Percentiles rank a stretch among this genome's conserved stretches.
Conservation (phyloP, 2,797 vertebrate genomes). For the Jordanella pulchra region DNA sequence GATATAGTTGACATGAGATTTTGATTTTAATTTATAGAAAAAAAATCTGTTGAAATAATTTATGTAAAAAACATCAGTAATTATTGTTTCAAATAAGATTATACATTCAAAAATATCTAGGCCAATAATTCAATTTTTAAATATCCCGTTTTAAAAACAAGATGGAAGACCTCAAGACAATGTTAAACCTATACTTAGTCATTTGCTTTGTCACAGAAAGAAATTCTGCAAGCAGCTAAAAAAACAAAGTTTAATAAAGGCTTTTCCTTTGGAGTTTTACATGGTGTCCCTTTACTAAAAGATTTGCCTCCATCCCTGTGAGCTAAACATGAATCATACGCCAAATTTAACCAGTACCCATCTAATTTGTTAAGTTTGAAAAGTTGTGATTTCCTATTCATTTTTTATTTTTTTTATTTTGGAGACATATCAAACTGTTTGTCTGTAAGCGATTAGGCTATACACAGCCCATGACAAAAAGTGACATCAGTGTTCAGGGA, state of each 20-base stretch:
- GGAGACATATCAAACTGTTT: slow-evolving; percentile 71
- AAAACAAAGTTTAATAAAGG: slow-evolving; percentile 1
- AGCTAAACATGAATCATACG: slow-evolving; percentile 10
- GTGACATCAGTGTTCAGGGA: slow-evolving; percentile 75
- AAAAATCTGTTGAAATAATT: background rate
- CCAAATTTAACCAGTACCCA: too few relatives aligned
- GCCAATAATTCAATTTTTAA: slow-evolving; percentile 7
- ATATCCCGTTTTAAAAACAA: slow-evolving; percentile 19
- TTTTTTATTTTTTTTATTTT: slow-evolving; percentile 53
- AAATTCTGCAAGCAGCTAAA: slow-evolving; percentile 24
- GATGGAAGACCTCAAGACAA: background rate
- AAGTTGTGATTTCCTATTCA: slow-evolving; percentile 13
- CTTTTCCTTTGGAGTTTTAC: slow-evolving; percentile 8
- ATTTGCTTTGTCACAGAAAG: slow-evolving; percentile 19
- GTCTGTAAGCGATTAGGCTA: slow-evolving; percentile 75
- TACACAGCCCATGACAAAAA: slow-evolving; percentile 69
- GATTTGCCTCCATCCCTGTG: slow-evolving; percentile 13
- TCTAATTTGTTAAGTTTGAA: slow-evolving; percentile 34
- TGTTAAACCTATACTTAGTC: slow-evolving; percentile 24
- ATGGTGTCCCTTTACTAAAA: slow-evolving; percentile 19
- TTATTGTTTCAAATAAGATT: slow-evolving; percentile 10
- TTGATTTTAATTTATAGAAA: too few relatives aligned
- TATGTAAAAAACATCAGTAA: too few relatives aligned
- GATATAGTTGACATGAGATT: background rate
- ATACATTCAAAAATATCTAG: slow-evolving; percentile 16